Evolutionary conservation across 2,888 invertebrate genomes (phyloP), one percentile per base, ranked within the genome.

Genomic region (Apomyelois bistriatella): DNA sequence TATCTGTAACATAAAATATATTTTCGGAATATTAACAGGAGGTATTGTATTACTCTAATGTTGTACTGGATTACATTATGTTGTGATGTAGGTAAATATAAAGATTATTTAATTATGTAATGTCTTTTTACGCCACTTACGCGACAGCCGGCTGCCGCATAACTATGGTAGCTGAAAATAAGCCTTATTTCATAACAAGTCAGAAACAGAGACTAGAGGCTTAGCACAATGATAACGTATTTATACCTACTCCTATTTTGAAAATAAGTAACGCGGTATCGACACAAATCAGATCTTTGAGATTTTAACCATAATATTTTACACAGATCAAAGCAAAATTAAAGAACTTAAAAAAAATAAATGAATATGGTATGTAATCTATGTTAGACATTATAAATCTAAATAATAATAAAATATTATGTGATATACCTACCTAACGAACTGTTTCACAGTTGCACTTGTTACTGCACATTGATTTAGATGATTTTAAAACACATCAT

Each of bases 251-350:
- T 10, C 30, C 15, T 8, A 16, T n/a, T 38, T 28, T 28, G 58
- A 59, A 61, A 51, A 65, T 40, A 40, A 65, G 59, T 61, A 77
- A 74, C 76, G 74, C 78, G 83, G n/a, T 22, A 80, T 75, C 65
- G 66, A 65, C 60, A 72, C 63, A 65, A 65, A 64, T 64, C 74
- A 71, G 65, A 65, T 69, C 64, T 68, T 68, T 70, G 73, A 79
- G 73, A 79, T 72, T 51, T 10, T 15, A 41, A 49, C 22, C 12
- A 41, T 16, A 52, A 77, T 69, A 74, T 74, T 83, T 79, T 73
- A 70, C 76, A 87, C 86, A 85, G 76, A 87, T 88, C 90, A 90
- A 90, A 90, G 90, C 90, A 90, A 90, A 90, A 90, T 88, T 81
- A 90, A 70, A 73, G 76, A 79, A 84, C 89, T 85, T 86, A 85